Evolutionary conservation across 1,140 invertebrate species (phyloP).

Genomic region (Mercenaria mercenaria): DNA sequence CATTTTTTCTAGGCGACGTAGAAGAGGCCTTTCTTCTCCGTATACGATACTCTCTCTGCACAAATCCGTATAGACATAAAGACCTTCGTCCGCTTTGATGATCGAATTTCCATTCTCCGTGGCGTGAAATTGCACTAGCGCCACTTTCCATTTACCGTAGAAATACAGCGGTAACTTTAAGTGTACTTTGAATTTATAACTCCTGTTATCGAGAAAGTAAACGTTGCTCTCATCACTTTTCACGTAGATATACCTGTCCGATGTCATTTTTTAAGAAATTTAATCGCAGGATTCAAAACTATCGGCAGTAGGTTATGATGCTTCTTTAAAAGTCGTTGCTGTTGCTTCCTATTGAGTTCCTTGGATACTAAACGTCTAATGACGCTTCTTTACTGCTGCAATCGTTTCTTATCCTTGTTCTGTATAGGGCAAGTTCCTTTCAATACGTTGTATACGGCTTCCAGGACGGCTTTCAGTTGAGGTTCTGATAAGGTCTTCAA

Average conservation of each 20-base stretch:
- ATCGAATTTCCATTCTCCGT: not conserved
- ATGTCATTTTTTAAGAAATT: not conserved
- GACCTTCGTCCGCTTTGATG: not conserved
- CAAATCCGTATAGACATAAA: conserved; percentile 12
- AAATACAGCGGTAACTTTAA: not conserved
- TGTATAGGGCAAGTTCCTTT: not conserved
- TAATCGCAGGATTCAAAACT: not conserved
- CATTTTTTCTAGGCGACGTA: not conserved
- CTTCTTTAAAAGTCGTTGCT: not conserved
- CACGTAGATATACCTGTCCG: not conserved
- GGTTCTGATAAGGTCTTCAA: not conserved
- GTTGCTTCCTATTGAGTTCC: not conserved
- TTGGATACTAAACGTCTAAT: conserved; percentile 11
- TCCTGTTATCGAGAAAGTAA: not conserved
- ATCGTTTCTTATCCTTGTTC: not conserved
- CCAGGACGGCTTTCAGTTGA: not conserved
- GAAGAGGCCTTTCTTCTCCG: not conserved
- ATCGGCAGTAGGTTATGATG: not conserved
- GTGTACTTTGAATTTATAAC: not conserved
- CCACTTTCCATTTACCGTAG: conserved; percentile 11
- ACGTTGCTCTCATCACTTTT: not conserved
- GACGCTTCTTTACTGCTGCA: not conserved
- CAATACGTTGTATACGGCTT: conserved; percentile 32
- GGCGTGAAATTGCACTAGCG: not conserved
- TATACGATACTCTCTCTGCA: conserved; percentile 31